Evolutionary conservation across 2,113 vertebrate genomes (phyloP).

Genomic region (Spizaetus ornatus): DNA sequence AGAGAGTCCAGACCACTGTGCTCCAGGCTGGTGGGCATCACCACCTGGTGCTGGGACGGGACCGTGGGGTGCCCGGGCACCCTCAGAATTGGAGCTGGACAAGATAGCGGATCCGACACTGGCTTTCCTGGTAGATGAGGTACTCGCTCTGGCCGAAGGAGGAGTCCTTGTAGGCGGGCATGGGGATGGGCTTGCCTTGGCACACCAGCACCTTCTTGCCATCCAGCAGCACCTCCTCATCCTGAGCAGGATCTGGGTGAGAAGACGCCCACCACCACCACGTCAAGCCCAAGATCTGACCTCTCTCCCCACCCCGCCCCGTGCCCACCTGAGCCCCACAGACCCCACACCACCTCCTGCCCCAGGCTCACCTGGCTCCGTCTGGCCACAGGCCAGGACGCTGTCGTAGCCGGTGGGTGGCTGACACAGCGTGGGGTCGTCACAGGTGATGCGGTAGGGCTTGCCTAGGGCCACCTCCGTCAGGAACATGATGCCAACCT

Average conservation of each 20-base stretch:
- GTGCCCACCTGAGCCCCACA: not conserved
- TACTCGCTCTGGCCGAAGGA: constrained; percentile 86
- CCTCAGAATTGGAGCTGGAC: constrained; percentile 78
- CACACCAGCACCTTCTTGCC: constrained; percentile 81
- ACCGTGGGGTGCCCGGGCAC: fast-evolving
- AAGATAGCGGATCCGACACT: constrained; percentile 85
- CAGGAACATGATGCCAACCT: constrained; percentile 88
- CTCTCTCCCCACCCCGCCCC: fast-evolving
- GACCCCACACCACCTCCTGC: not conserved
- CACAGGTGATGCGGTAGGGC: constrained; percentile 71
- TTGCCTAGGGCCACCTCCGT: constrained; percentile 86
- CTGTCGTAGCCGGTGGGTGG: constrained; percentile 79
- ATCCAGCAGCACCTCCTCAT: constrained; percentile 77
- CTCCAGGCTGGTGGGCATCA: not conserved
- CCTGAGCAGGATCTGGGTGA: constrained; percentile 78
- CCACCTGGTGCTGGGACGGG: not conserved
- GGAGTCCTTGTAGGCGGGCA: constrained; percentile 72
- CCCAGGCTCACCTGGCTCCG: constrained; percentile 81
- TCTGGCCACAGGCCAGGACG: constrained; percentile 80
- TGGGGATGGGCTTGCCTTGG: constrained; percentile 75
- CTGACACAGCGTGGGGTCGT: constrained; percentile 62
- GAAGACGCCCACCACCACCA: not conserved
- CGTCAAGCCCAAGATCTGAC: fast-evolving
- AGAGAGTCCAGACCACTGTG: too few species aligned
- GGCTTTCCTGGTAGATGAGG: constrained; percentile 89